Evolutionary conservation across 2,113 vertebrate genomes (phyloP).

Genomic region (Turnix velox): DNA sequence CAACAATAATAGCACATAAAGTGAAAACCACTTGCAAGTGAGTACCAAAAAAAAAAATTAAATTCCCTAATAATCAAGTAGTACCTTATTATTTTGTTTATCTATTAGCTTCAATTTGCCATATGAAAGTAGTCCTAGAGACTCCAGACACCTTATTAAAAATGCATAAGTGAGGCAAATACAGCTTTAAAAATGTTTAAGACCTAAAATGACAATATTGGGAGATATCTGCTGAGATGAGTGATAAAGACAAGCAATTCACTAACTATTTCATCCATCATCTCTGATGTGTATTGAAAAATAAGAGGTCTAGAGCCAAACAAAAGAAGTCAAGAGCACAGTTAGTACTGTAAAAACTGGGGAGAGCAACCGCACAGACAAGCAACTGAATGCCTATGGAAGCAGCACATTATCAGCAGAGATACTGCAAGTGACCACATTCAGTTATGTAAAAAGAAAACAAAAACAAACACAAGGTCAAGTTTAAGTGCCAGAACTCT

Average conservation of each 20-base stretch:
- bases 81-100: background rate
- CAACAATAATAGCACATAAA: background rate
- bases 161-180: background rate
- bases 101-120: background rate
- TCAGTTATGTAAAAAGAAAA: too few species aligned
- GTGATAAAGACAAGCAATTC: too few species aligned
- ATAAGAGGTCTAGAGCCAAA: background rate
- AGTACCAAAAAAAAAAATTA: background rate
- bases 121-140: background rate
- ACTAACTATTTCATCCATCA: background rate
- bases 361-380: background rate
- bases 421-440: background rate
- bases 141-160: background rate
- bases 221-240: background rate
- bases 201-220: background rate
- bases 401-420: background rate
- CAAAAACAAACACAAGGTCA: background rate
- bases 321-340: background rate
- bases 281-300: background rate
- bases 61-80: background rate
- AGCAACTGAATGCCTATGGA: background rate
- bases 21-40: background rate
- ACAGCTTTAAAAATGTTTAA: background rate
- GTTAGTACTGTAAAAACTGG: background rate
- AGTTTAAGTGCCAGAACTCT: background rate